These are phyloP conservation scores for Chaunax sp. DNA, from an alignment of 2,797 vertebrate species.

Conservation along the genomic window DNA sequence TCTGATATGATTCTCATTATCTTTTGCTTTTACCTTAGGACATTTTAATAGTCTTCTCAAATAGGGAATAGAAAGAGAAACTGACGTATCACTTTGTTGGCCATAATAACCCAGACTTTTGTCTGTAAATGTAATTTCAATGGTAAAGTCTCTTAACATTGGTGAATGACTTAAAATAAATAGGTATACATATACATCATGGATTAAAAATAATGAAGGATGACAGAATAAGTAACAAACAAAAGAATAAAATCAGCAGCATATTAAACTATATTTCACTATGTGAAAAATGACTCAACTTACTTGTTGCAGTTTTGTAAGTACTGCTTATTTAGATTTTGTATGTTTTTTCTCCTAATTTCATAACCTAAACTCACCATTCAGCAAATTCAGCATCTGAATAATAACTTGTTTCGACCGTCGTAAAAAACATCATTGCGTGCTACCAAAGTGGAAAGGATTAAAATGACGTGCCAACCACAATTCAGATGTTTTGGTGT, in stretches of 20 bases:
- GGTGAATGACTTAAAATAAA: too few relatives aligned
- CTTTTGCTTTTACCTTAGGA: constrained; percentile 49
- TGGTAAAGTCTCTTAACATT: too few relatives aligned
- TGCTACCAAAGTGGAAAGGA: background rate
- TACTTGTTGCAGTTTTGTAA: too few relatives aligned
- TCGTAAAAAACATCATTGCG: background rate
- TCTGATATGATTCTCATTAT: constrained; percentile 59
- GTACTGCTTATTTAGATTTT: background rate
- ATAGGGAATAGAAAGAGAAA: constrained; percentile 31
- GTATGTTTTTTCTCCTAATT: background rate
- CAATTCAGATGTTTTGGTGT: constrained; percentile 44
- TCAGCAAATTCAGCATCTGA: too few relatives aligned
- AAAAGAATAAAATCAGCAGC: too few relatives aligned
- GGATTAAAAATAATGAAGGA: too few relatives aligned
- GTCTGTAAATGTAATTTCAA: too few relatives aligned
- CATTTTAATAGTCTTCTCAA: constrained; percentile 53
- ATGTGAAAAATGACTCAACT: too few relatives aligned
- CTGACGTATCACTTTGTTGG: constrained; percentile 29
- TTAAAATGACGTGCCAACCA: constrained; percentile 19
- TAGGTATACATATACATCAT: too few relatives aligned
- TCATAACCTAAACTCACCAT: background rate
- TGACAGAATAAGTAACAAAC: too few relatives aligned
- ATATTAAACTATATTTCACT: too few relatives aligned
- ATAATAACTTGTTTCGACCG: background rate
- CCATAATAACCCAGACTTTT: constrained; percentile 18